Evolutionary conservation across 1,140 invertebrate species (phyloP).

Genomic region (Drosophila tani): DNA sequence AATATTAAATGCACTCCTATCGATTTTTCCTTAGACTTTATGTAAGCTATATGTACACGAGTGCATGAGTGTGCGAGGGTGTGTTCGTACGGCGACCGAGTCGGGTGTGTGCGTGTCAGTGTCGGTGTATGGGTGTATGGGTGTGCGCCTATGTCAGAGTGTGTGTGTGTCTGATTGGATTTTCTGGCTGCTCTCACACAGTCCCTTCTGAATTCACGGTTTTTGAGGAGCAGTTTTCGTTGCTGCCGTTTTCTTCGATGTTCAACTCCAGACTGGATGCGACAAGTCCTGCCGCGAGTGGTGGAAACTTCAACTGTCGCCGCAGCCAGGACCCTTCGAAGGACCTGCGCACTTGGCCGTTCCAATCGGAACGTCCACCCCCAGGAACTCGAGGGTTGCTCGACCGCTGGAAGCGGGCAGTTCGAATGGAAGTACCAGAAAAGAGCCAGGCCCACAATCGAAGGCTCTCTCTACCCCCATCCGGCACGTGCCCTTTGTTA

Average conservation of each 20-base stretch:
- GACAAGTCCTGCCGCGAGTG: constrained; percentile 70
- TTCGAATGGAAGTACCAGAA: constrained; percentile 45
- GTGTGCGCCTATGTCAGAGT: constrained; percentile 37
- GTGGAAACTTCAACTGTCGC: constrained; percentile 57
- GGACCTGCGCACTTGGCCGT: constrained; percentile 76
- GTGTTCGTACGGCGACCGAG: constrained; percentile 47
- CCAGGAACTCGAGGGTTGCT: constrained; percentile 47
- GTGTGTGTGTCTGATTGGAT: constrained; percentile 72
- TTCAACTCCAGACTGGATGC: constrained; percentile 84
- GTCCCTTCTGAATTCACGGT: constrained; percentile 63
- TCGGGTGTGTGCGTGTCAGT: constrained; percentile 52
- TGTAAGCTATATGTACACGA: constrained; percentile 65
- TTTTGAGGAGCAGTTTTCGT: constrained; percentile 67
- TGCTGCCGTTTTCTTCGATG: constrained; percentile 84
- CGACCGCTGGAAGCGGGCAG: constrained; percentile 14
- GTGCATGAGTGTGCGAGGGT: constrained; percentile 59
- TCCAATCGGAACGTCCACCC: constrained; percentile 68
- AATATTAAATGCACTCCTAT: constrained; percentile 79
- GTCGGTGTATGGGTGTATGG: constrained; percentile 34
- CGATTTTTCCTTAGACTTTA: constrained; percentile 82
- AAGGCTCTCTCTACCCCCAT: constrained; percentile 15
- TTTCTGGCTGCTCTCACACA: constrained; percentile 74
- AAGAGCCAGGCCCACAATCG: constrained; percentile 6
- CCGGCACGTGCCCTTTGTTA: constrained; percentile 70
- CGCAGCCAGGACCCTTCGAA: constrained; percentile 71